Evolutionary conservation across 2,797 vertebrate species (phyloP).

Genomic region (Echiichthys vipera): DNA sequence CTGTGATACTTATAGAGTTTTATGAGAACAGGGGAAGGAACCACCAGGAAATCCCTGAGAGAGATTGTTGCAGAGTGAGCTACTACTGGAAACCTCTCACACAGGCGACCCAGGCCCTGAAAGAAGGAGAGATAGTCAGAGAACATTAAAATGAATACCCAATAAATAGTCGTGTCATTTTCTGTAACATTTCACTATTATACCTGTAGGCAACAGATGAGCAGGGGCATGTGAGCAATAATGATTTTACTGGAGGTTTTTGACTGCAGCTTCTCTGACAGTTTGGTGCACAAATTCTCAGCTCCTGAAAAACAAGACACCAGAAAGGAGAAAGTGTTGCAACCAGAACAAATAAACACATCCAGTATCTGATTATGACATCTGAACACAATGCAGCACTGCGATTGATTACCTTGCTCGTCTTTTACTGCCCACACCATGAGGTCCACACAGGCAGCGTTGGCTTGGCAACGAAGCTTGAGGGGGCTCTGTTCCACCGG

Average conservation of each 20-base stretch:
- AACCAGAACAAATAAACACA: constrained; percentile 13
- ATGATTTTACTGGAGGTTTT: constrained; percentile 98
- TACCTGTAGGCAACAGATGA: constrained; percentile 97
- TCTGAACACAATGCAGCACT: constrained; percentile 2
- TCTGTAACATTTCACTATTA: not conserved
- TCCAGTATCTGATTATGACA: constrained; percentile 10
- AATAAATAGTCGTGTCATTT: not conserved
- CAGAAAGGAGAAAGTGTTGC: not conserved
- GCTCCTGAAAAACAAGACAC: constrained; percentile 83
- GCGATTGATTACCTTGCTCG: constrained; percentile 89
- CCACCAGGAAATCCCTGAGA: constrained; percentile 93
- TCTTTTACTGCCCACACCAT: constrained; percentile 99
- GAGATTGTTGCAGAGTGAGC: constrained; percentile 93
- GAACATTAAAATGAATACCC: not conserved
- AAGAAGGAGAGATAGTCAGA: constrained; percentile 5
- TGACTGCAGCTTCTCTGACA: constrained; percentile 96
- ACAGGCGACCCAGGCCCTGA: constrained; percentile 93
- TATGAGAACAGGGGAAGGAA: constrained; percentile 95
- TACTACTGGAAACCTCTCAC: constrained; percentile 94
- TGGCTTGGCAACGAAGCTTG: constrained; percentile 96
- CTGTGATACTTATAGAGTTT: constrained; percentile 98
- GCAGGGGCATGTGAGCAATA: constrained; percentile 94
- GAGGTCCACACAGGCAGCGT: constrained; percentile 96
- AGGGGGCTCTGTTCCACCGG: constrained; percentile 90
- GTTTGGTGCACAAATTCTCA: constrained; percentile 94